Conservation (phyloP, 2,113 vertebrate genomes). For the Nyctibius bracteatus region DNA sequence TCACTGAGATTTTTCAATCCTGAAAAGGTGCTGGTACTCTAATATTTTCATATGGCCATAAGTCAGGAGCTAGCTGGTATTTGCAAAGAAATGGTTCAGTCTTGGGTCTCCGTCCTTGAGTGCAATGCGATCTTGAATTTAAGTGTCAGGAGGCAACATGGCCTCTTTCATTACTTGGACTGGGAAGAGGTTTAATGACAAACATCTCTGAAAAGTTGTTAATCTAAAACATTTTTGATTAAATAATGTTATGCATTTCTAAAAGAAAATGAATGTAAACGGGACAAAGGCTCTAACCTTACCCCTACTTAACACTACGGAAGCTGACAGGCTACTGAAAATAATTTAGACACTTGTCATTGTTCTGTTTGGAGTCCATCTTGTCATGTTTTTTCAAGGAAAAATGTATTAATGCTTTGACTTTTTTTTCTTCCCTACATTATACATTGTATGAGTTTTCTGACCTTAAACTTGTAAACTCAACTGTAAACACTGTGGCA, state of each 20-base stretch:
- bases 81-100: neutral
- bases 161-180: neutral
- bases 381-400: neutral
- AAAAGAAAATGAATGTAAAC: neutral
- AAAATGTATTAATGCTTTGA: neutral
- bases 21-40: neutral
- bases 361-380: neutral
- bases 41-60: neutral
- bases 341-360: neutral
- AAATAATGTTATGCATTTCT: neutral
- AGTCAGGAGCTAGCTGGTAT: neutral
- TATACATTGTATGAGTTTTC: neutral
- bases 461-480: slow-evolving; percentile 10
- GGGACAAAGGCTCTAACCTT: neutral
- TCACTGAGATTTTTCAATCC: neutral
- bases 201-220: neutral
- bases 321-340: neutral
- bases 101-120: neutral
- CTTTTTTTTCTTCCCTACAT: neutral
- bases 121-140: neutral
- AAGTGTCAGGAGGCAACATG: neutral
- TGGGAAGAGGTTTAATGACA: neutral
- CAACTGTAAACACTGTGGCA: neutral
- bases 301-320: neutral
- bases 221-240: neutral